Conservation (phyloP, 2,888 invertebrate species). For the Ormia ochracea region DNA sequence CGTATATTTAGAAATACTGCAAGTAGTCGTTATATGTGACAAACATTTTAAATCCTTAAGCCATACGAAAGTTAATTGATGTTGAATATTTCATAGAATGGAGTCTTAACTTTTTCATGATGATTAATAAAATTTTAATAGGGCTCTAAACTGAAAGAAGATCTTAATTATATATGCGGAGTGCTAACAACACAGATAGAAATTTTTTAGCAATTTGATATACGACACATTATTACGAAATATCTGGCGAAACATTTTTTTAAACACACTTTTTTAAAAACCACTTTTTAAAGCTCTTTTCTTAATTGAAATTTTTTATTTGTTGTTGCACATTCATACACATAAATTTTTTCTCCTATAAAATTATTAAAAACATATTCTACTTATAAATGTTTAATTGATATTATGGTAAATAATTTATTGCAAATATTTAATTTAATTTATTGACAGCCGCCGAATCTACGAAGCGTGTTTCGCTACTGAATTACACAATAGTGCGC, state of each 20-base stretch:
- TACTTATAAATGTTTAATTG: constrained; percentile 42
- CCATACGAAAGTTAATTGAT: not conserved
- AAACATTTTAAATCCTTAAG: not conserved
- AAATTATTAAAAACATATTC: not conserved
- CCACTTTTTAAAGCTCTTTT: not conserved
- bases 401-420: constrained; percentile 28
- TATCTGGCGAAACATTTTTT: not conserved
- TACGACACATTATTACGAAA: not conserved
- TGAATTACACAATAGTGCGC: constrained; percentile 57
- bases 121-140: not conserved
- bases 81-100: not conserved
- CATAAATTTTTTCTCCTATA: not conserved
- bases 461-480: constrained; percentile 61
- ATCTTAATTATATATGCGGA: not conserved
- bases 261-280: not conserved
- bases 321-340: not conserved
- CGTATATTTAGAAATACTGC: not conserved
- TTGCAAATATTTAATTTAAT: constrained; percentile 22
- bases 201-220: not conserved
- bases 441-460: constrained; percentile 52
- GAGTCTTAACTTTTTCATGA: not conserved
- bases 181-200: constrained; percentile 53
- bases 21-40: not conserved
- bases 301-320: not conserved
- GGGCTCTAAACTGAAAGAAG: not conserved